phyloP scores from a whole-genome alignment of 2,797 vertebrate species.

The Apodemus agrarius region DNA sequence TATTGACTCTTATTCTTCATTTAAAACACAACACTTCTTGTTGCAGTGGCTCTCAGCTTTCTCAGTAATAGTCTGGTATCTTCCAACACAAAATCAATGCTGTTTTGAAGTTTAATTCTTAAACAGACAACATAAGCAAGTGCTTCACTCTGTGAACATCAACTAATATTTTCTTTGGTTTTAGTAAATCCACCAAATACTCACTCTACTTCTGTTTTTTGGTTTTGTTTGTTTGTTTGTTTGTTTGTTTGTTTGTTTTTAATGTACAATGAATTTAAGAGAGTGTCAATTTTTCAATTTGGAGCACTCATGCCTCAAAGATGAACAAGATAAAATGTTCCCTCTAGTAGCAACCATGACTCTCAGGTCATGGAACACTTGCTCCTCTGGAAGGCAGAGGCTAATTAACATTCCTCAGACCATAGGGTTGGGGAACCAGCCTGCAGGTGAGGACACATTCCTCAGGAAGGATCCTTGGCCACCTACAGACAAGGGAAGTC shows the following conservation, averaged over 20 bases:
- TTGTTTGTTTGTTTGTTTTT: neutral
- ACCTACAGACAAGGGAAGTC: too few species aligned
- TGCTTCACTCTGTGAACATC: slow-evolving; percentile 16
- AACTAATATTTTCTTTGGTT: slow-evolving; percentile 37
- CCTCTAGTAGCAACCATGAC: slow-evolving; percentile 8
- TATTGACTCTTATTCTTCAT: neutral
- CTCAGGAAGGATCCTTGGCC: too few species aligned
- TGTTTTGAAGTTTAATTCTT: slow-evolving; percentile 17
- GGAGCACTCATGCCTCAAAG: slow-evolving; percentile 47
- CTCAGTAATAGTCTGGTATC: neutral
- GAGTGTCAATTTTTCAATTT: slow-evolving; percentile 67
- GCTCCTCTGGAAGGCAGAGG: too few species aligned
- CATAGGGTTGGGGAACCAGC: too few species aligned
- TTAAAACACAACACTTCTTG: neutral
- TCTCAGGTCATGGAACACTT: neutral
- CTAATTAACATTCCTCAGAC: too few species aligned
- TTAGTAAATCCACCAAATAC: slow-evolving; percentile 7
- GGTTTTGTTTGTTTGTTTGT: too few species aligned
- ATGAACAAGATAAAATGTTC: slow-evolving; percentile 58
- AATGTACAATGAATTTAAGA: slow-evolving; percentile 30
- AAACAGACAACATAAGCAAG: slow-evolving; percentile 37
- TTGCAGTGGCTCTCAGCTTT: neutral
- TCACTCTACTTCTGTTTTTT: neutral
- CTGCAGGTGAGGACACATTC: too few species aligned
- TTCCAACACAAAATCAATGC: neutral